Conservation (phyloP, 2,113 vertebrate species). For the Toxotes jaculatrix region DNA sequence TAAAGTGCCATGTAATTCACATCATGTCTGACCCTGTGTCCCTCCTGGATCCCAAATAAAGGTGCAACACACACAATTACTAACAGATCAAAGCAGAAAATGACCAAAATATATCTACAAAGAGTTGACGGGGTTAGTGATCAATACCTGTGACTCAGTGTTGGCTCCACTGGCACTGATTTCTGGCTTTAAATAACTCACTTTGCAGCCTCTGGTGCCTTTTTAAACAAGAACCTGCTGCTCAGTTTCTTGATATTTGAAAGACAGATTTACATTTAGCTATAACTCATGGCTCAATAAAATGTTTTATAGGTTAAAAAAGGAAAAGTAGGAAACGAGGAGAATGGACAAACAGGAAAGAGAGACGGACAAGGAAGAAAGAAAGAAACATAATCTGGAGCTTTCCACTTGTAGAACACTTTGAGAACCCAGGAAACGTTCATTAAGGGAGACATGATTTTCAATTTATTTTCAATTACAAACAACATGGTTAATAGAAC, state of each 20-base stretch:
- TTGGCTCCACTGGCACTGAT: background rate
- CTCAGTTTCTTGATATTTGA: background rate
- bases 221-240: constrained; percentile 20
- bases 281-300: background rate
- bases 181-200: constrained; percentile 25
- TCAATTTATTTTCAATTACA: constrained; percentile 76
- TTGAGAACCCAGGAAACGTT: constrained; percentile 29
- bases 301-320: too few relatives aligned
- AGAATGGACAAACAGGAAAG: too few relatives aligned
- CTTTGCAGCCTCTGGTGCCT: background rate
- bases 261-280: background rate
- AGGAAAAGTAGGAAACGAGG: too few relatives aligned
- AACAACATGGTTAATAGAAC: constrained; percentile 61
- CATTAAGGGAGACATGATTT: constrained; percentile 38
- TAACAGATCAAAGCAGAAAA: background rate
- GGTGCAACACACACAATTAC: background rate
- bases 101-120: constrained; percentile 12
- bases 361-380: background rate
- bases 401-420: constrained; percentile 31
- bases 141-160: constrained; percentile 22
- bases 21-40: constrained; percentile 12
- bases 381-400: background rate
- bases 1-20: background rate
- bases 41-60: constrained; percentile 14
- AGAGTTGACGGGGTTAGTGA: background rate